Base-by-base conservation (phyloP, 2,888 invertebrate genomes). In the Neoascia interrupta region DNA sequence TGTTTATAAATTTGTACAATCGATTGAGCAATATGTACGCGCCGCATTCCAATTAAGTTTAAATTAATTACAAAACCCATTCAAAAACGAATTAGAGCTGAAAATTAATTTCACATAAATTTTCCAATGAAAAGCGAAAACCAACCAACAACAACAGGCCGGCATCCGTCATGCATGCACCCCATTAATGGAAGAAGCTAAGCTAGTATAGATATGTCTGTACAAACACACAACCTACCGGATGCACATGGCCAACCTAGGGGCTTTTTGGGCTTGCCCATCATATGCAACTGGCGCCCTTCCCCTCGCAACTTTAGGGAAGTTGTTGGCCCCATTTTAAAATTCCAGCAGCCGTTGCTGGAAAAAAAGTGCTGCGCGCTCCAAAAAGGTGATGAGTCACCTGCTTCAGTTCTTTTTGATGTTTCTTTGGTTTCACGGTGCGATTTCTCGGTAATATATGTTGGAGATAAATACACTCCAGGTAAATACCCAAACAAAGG, bases 21-120 rank as follows among this genome's bases (percentile, higher is more conserved):
- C 13, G 51, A 60, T 66, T 79, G 66, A 66, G 66, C 73, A 79
- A 76, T 49, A 28, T 21, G 6, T 15, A 34, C 41, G 6, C 43
- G 21, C 56, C 41, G 26, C 41, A 66, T 51, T 51, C 53, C 54
- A 54, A 45, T 53, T 19, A 31, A 45, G 36, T 53, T n/a, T n/a
- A 61, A 66, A 73, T 66, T 73, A 73, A 79, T 79, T 73, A 61
- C 66, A 76, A 68, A 73, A 43, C n/a, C 73, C 54, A 79, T 79
- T 79, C 61, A 43, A 26, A 61, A 23, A 61, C 51, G 79, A 79
- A 79, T 73, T 79, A 68, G 79, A 79, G 73, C 79, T 79, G 73
- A 79, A 79, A 73, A 79, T 73, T 66, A 68, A 61, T 79, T 79
- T 79, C 66, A 73, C 73, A 79, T 79, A 73, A 73, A 73, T 79